Base-by-base conservation (phyloP, 2,888 invertebrate genomes). In the Tribolium freemani region DNA sequence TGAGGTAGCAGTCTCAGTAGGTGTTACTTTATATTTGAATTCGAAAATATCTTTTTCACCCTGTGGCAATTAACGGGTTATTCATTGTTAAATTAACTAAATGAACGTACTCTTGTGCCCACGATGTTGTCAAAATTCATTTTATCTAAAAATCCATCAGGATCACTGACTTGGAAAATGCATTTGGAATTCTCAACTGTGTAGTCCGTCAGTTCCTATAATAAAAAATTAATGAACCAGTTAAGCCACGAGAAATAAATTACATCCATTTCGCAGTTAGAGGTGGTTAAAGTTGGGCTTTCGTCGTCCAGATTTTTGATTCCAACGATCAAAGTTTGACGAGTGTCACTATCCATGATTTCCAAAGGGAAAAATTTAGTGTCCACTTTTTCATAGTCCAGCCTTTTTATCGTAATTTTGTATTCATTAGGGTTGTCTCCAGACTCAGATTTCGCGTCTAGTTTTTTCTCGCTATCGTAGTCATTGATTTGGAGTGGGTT, bases 241-340 rank as follows among this genome's bases (percentile, higher is more conserved):
- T n/a, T 44, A 57, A 45, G 54, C 0, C 46, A 63, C 30, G 21
- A 21, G 16, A 11, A 66, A n/a, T 67, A 30, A 74, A 76, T 77
- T 74, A 80, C 81, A 4, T 76, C 30, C 45, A 81, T 74, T 2
- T 30, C n/a, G 56, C 81, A 81, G 67, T 71, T 74, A 4, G 71
- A 68, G n/a, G 74, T 57, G 8, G 73, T 69, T 20, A 81, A 48
- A 9, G 76, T 69, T 10, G 81, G 81, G 50, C 67, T 48, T 64
- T 80, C 79, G 70, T 81, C 80, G 21, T 81, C 80, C 54, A 77
- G 53, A 60, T 81, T 81, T 8, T 58, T 72, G 21, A 79, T 76
- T 0, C 21, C 58, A 16, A 80, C 20, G 30, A 44, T 31, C 26
- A 78, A 30, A 8, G 64, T 6, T 5, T 9, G 10, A 10, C 13